These are phyloP conservation scores for Hypomesus transpacificus DNA, from an alignment of 2,113 vertebrate genomes.

Conservation along the genomic window DNA sequence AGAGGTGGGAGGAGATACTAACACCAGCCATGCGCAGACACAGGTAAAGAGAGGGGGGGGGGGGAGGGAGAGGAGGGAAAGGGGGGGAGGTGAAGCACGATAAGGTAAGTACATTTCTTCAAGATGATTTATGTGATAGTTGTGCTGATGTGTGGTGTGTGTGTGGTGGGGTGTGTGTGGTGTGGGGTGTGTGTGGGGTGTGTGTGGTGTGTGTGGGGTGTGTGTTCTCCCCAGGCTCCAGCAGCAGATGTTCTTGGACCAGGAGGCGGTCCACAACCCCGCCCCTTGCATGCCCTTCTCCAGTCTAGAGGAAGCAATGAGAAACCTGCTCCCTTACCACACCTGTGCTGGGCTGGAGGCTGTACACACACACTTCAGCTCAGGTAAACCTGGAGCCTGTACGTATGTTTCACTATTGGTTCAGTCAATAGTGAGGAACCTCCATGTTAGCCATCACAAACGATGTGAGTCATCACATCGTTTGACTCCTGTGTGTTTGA, in stretches of 20 bases:
- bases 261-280: conserved; percentile 61
- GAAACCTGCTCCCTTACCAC: conserved; percentile 74
- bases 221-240: conserved; percentile 62
- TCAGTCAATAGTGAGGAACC: neutral
- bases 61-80: neutral
- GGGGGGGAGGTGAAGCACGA: neutral
- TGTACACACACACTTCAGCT: conserved; percentile 58
- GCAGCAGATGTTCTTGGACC: conserved; percentile 71
- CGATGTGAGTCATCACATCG: neutral
- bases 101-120: too few relatives aligned
- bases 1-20: conserved; percentile 54
- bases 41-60: conserved; percentile 50
- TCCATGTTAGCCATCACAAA: neutral
- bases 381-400: conserved; percentile 51
- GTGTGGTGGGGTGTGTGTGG: too few relatives aligned
- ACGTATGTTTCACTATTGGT: neutral
- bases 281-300: conserved; percentile 59
- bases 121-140: too few relatives aligned
- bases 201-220: neutral
- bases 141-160: too few relatives aligned
- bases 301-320: conserved; percentile 65
- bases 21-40: conserved; percentile 63
- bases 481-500: neutral
- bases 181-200: too few relatives aligned
- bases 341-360: conserved; percentile 66